phyloP scores from a whole-genome alignment of 2,113 vertebrate genomes.

The Myiopsitta monachus region DNA sequence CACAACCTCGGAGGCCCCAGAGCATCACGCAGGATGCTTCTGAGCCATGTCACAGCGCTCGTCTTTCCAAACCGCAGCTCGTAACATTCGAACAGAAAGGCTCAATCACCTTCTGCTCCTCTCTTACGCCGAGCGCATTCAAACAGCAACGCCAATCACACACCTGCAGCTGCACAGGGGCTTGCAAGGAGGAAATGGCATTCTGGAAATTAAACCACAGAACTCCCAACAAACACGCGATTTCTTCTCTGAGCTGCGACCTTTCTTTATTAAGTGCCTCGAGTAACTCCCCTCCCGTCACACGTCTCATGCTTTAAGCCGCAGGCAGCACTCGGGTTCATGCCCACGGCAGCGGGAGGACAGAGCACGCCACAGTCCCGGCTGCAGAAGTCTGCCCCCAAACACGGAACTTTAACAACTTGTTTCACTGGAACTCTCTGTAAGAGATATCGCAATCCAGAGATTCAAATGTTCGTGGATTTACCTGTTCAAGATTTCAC shows the following conservation, averaged over 20 bases:
- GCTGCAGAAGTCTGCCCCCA: not conserved
- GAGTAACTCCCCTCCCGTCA: not conserved
- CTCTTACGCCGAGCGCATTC: fast-evolving
- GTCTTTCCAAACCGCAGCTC: not conserved
- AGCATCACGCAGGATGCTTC: not conserved
- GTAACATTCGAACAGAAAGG: not conserved
- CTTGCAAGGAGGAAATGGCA: not conserved
- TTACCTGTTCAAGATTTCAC: not conserved
- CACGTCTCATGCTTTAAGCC: not conserved
- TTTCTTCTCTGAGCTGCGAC: not conserved
- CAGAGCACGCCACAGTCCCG: not conserved
- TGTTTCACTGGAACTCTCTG: not conserved
- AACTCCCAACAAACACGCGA: not conserved
- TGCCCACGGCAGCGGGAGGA: not conserved
- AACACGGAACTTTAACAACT: not conserved
- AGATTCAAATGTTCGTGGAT: not conserved
- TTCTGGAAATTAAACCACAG: not conserved
- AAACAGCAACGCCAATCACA: fast-evolving
- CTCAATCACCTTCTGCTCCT: not conserved
- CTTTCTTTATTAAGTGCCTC: fast-evolving
- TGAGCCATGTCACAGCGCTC: not conserved
- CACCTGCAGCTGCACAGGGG: not conserved
- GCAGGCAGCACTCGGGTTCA: not conserved
- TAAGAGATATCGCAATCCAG: not conserved
- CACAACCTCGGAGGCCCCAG: not conserved